These are phyloP conservation scores for Brachyhypopomus occidentalis DNA, from an alignment of 2,113 vertebrate species.

Conservation along the genomic window DNA sequence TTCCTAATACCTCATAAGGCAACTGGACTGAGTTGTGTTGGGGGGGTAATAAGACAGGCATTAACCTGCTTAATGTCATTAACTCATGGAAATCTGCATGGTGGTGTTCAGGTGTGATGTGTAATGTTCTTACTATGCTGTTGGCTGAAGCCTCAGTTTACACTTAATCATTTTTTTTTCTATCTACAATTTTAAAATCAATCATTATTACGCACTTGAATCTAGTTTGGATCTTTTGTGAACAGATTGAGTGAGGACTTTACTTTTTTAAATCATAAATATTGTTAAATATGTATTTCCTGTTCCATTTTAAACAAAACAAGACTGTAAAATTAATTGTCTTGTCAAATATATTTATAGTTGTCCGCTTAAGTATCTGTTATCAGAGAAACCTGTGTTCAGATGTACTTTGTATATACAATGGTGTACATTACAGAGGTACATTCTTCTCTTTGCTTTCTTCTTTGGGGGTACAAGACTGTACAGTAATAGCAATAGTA, in stretches of 20 bases:
- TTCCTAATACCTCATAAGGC: conserved; percentile 74
- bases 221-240: conserved; percentile 70
- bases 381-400: conserved; percentile 84
- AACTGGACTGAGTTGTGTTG: conserved; percentile 68
- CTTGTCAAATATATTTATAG: conserved; percentile 83
- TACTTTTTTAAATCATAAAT: conserved; percentile 61
- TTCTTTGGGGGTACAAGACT: conserved; percentile 81
- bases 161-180: conserved; percentile 33
- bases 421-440: conserved; percentile 93
- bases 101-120: conserved; percentile 63
- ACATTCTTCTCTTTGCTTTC: conserved; percentile 77
- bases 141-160: conserved; percentile 58
- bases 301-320: conserved; percentile 71
- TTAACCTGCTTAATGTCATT: conserved; percentile 49
- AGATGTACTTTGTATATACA: conserved; percentile 92
- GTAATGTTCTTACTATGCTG: conserved; percentile 50
- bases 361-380: conserved; percentile 75
- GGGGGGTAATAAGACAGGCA: conserved; percentile 27
- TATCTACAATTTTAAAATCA: conserved; percentile 61
- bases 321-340: conserved; percentile 71
- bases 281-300: conserved; percentile 77
- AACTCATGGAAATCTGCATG: conserved; percentile 55
- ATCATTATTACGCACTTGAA: conserved; percentile 74
- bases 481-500: conserved; percentile 90
- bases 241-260: conserved; percentile 71